Base-by-base conservation (phyloP, 2,888 invertebrate genomes). In the Drosophila engyochracea region DNA sequence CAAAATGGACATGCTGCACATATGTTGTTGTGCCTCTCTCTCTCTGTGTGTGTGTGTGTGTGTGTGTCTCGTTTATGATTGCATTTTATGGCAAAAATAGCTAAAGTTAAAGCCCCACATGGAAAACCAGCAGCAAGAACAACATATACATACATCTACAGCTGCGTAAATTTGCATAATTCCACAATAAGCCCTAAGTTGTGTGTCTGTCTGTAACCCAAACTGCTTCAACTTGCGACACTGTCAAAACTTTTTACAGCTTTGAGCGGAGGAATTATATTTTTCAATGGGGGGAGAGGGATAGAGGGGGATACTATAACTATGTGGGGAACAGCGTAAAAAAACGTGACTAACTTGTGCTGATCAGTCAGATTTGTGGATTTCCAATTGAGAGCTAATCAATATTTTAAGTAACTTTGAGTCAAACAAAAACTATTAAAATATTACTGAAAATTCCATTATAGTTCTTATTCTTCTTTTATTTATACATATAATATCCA, bases 131-230 rank as follows among this genome's bases (percentile, higher is more conserved):
- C 22, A 16, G 22, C n/a, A 25, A 54, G 25, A 35, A 54, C 25
- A 28, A 55, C 72, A 67, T 63, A 66, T 65, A 69, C 79, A 64
- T 60, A 69, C 79, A 67, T 63, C 71, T 70, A 69, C 79, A 74
- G 69, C 74, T 83, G 79, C 68, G 59, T 66, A 60, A 78, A 86
- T 82, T 82, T 82, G 82, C 82, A 82, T 82, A 86, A 81, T 82
- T 85, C 71, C 74, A 55, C 74, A 82, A 83, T 81, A 81, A 81
- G 84, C 86, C 70, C 55, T 28, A 69, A 68, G 76, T 65, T 76
- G 70, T 72, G 52, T 57, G 49, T 53, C 28, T 57, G 49, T 53
- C 28, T 57, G 44, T 53, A 39, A 55, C 69, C 37, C 33, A 61
- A 75, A 75, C 62, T 74, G 52, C 49, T 44, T 44, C 69, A 59